Conservation (phyloP, 2,113 vertebrate species). For the Pelecanoides urinatrix region DNA sequence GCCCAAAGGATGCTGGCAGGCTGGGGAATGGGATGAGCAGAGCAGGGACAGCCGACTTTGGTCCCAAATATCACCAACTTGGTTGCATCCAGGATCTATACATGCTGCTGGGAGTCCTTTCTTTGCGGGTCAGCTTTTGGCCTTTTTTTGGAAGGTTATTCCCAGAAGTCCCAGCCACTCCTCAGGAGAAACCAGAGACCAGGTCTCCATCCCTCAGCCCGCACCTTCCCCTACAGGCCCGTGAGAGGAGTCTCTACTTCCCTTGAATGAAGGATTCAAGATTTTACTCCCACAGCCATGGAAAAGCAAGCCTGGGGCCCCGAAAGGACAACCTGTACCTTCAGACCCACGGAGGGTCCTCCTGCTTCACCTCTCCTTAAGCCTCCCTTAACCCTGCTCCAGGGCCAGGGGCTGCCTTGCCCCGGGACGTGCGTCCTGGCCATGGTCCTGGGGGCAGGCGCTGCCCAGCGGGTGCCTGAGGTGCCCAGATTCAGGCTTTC, state of each 20-base stretch:
- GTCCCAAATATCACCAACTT: neutral
- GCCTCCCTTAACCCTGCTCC: neutral
- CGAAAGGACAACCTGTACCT: neutral
- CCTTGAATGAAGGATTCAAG: neutral
- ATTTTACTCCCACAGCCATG: neutral
- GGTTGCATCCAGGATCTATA: neutral
- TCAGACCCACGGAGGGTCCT: neutral
- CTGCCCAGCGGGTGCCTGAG: neutral
- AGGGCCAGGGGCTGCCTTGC: neutral
- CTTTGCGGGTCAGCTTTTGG: neutral
- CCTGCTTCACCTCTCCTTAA: neutral
- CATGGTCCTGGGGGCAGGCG: neutral
- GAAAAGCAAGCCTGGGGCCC: neutral
- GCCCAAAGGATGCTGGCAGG: neutral
- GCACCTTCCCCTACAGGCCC: rapidly evolving
- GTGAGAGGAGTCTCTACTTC: neutral
- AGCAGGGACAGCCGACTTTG: neutral
- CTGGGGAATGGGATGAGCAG: neutral
- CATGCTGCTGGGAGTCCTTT: neutral
- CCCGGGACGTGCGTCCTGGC: rapidly evolving
- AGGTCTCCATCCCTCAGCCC: neutral
- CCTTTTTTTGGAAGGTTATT: neutral
- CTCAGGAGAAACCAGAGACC: neutral
- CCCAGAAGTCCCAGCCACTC: neutral
- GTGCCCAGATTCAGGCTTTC: neutral